Evolutionary conservation across 2,797 vertebrate species (phyloP).

Genomic region (Smutsia gigantea): DNA sequence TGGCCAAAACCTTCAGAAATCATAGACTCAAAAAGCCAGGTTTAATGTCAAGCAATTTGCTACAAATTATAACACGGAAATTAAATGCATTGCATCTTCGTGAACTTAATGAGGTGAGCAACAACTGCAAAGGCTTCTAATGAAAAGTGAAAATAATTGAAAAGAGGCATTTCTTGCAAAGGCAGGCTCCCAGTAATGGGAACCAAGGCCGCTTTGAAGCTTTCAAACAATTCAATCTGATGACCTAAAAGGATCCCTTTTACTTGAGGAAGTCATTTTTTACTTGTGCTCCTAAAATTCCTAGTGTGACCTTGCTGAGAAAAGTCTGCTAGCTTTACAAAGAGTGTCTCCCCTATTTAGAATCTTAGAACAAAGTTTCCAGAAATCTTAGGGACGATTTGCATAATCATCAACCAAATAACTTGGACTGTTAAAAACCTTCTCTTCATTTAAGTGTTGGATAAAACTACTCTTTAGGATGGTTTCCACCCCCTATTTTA

Average conservation of each 20-base stretch:
- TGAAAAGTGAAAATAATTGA: conserved; percentile 79
- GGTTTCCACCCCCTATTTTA: neutral
- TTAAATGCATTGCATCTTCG: conserved; percentile 60
- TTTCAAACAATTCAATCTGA: conserved; percentile 62
- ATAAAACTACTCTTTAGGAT: neutral
- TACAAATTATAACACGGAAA: conserved; percentile 66
- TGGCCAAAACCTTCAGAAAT: neutral
- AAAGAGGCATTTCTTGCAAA: conserved; percentile 70
- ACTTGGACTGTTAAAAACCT: neutral
- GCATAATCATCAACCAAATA: neutral
- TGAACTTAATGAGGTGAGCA: conserved; percentile 72
- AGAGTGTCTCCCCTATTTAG: neutral
- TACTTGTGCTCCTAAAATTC: conserved; percentile 70
- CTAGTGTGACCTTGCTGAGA: conserved; percentile 56
- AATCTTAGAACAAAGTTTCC: neutral
- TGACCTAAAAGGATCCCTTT: conserved; percentile 45
- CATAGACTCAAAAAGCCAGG: neutral
- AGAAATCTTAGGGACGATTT: conserved; percentile 1
- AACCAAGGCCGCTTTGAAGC: conserved; percentile 61
- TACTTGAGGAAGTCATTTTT: conserved; percentile 68
- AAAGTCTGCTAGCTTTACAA: conserved; percentile 18
- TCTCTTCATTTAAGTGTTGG: neutral
- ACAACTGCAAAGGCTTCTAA: conserved; percentile 69
- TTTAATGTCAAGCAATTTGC: conserved; percentile 60
- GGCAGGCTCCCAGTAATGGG: conserved; percentile 58